phyloP scores from a whole-genome alignment of 2,888 invertebrate species.

The Ariolimax columbianus region DNA sequence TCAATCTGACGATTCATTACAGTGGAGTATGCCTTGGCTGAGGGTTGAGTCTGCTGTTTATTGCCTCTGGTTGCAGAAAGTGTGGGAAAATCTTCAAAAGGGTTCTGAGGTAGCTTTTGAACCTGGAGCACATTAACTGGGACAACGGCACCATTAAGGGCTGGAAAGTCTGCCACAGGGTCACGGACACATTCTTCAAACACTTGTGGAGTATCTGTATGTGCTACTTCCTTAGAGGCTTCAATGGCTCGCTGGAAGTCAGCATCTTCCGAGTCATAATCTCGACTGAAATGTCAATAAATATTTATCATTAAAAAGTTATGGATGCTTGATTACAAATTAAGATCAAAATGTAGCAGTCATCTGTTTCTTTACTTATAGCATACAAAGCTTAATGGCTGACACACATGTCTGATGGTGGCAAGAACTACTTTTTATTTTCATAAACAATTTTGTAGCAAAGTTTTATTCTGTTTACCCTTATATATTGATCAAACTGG shows the following conservation, averaged over 20 bases:
- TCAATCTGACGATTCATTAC: slow-evolving; percentile 27
- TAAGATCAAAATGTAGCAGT: no score
- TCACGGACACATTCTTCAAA: slow-evolving; percentile 49
- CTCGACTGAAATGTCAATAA: slow-evolving; percentile 10
- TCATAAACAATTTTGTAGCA: no score
- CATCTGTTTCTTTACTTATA: no score
- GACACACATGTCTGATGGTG: no score
- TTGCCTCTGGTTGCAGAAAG: slow-evolving; percentile 36
- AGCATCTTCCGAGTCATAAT: slow-evolving; percentile 59
- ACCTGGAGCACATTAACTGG: slow-evolving; percentile 29
- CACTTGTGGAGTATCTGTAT: slow-evolving; percentile 13
- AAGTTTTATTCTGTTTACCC: no score
- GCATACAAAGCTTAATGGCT: no score
- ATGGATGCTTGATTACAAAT: no score
- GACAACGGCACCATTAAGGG: slow-evolving; percentile 63
- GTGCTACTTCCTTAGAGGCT: slow-evolving; percentile 59
- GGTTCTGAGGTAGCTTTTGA: background rate
- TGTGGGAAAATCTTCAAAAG: slow-evolving; percentile 54
- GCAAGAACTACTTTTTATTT: no score
- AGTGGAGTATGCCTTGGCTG: slow-evolving; percentile 35
- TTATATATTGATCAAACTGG: no score
- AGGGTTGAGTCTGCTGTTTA: slow-evolving; percentile 3
- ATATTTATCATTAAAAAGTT: no score
- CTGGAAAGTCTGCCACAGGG: slow-evolving; percentile 74
- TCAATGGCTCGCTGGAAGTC: slow-evolving; percentile 66